Conservation (phyloP, 2,797 vertebrate species). For the Pangasius krempfi region DNA sequence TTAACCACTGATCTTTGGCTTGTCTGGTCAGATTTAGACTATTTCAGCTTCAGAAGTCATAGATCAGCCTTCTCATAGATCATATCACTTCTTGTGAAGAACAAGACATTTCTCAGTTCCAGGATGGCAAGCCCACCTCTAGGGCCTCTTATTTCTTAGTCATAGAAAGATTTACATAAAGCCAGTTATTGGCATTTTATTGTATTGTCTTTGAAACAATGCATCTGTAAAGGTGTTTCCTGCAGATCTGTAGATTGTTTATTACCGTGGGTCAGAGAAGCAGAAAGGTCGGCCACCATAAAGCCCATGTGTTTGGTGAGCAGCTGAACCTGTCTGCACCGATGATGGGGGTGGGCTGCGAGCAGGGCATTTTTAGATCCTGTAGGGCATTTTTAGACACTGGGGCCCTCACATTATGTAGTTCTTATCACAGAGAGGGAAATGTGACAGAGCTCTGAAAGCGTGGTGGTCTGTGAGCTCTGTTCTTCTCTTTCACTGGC, state of each 20-base stretch:
- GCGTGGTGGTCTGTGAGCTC: not conserved
- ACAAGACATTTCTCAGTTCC: not conserved
- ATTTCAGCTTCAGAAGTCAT: not conserved
- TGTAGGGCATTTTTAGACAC: not conserved
- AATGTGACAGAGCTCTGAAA: slow-evolving; percentile 12
- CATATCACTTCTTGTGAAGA: not conserved
- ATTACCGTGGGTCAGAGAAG: slow-evolving; percentile 30
- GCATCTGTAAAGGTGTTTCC: slow-evolving; percentile 51
- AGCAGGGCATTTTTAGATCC: slow-evolving; percentile 18
- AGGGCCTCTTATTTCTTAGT: not conserved
- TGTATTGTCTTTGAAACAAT: slow-evolving; percentile 40
- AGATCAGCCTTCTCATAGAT: not conserved
- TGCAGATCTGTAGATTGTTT: slow-evolving; percentile 48
- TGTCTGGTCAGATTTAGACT: not conserved
- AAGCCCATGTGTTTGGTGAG: slow-evolving; percentile 6
- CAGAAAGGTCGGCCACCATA: slow-evolving; percentile 5
- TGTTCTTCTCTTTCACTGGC: slow-evolving; percentile 4
- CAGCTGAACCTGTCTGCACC: slow-evolving; percentile 12
- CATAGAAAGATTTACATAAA: not conserved
- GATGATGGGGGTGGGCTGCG: not conserved
- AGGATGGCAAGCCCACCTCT: not conserved
- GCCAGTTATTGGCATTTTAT: slow-evolving; percentile 26
- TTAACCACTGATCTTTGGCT: not conserved
- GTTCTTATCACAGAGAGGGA: slow-evolving; percentile 2
- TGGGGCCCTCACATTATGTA: not conserved